Evolutionary conservation across 2,888 invertebrate genomes (phyloP).

Genomic region (Pollenia amentaria): DNA sequence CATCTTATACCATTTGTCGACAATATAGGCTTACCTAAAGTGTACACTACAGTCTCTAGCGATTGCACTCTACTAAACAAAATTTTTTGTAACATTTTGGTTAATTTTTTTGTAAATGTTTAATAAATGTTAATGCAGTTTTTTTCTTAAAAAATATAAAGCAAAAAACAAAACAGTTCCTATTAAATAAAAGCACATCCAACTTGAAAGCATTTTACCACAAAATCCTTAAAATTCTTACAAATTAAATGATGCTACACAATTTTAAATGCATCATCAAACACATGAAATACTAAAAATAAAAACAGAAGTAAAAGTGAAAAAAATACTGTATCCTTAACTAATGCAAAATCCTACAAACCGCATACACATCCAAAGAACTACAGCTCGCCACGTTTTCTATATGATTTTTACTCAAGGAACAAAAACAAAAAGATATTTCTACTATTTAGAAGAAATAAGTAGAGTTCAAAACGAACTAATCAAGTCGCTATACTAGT

Average conservation of each 20-base stretch:
- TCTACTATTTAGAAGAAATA: too few relatives aligned
- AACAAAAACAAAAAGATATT: background rate
- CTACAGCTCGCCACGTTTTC: slow-evolving; percentile 7
- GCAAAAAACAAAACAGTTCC: background rate
- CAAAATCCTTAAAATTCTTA: slow-evolving; percentile 59
- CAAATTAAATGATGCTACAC: slow-evolving; percentile 61
- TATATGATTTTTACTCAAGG: background rate
- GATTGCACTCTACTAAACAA: too few relatives aligned
- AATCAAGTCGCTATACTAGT: too few relatives aligned
- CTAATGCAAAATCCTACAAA: slow-evolving; percentile 12
- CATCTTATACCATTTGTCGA: too few relatives aligned
- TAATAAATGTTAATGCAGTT: slow-evolving; percentile 2
- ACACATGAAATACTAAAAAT: background rate
- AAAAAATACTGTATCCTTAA: background rate
- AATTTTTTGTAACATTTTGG: background rate
- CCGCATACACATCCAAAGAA: background rate
- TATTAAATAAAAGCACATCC: slow-evolving; percentile 30
- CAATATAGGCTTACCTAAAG: too few relatives aligned
- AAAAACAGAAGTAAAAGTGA: background rate
- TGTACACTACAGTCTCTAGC: too few relatives aligned
- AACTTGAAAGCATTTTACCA: slow-evolving; percentile 68
- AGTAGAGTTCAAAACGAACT: too few relatives aligned
- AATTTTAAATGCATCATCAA: slow-evolving; percentile 44
- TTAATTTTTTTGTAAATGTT: slow-evolving; percentile 34
- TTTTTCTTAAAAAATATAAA: background rate